Evolutionary conservation across 2,797 vertebrate genomes (phyloP), one percentile per base, ranked within the genome.

Genomic region (Chelmon rostratus): DNA sequence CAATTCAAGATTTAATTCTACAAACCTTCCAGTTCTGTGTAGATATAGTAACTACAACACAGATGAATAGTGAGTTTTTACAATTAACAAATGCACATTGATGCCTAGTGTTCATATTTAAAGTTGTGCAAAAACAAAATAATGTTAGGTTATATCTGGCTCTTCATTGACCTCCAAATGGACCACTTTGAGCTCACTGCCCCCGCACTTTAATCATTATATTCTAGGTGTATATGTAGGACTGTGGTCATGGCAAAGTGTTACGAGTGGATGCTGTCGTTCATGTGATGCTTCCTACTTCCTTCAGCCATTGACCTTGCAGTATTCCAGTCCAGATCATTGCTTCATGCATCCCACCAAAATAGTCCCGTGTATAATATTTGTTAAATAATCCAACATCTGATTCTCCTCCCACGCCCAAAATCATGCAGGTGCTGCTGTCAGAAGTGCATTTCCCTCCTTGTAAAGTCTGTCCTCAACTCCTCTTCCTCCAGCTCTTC

Each of bases 401-500:
- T 11, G 12, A 25, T 71, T 57, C 5, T 56, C 33, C 15, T 61
- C 66, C 12, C 23, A 61, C 62, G 11, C 9, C 53, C 70, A 23
- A 53, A 68, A 31, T 23, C 49, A 56, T 65, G 49, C 67, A 78
- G 69, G 37, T 72, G 63, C 73, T 73, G 35, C 46, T 21, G 38
- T 37, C 49, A 73, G 50, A 67, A 72, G 69, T 37, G 47, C 19
- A 65, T 68, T 58, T 8, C 35, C 50, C 52, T 71, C 8, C 0
- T 50, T 84, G 28, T 65, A 19, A 73, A 77, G 59, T 72, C 73
- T 63, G 35, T 47, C 49, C 73, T 79, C 63, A 59, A 44, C 65
- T 83, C 78, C 59, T 82, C 82, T 72, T 68, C 68, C 69, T 76
- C 74, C 70, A 64, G 81, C 74, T 74, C 82, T 80, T 85, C 74